These are phyloP conservation scores for Hyperoplus lanceolatus DNA, from an alignment of 2,797 vertebrate species.

Conservation along the genomic window DNA sequence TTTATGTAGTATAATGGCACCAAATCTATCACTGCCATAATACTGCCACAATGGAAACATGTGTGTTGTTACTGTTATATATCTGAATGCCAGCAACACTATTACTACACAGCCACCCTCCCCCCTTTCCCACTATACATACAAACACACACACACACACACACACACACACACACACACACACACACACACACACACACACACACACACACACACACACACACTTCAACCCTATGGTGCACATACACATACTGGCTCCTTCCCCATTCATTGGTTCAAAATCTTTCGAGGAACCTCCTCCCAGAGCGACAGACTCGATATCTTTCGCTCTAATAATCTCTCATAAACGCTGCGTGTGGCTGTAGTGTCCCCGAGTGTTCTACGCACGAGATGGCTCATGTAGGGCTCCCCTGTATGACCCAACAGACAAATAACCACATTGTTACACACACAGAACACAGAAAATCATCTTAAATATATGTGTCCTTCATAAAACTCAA, in stretches of 20 bases:
- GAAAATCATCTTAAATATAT: neutral
- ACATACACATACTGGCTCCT: slow-evolving; percentile 58
- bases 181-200: slow-evolving; percentile 45
- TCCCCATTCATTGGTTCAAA: slow-evolving; percentile 62
- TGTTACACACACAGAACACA: neutral
- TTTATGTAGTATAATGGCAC: slow-evolving; percentile 62
- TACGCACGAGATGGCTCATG: slow-evolving; percentile 73
- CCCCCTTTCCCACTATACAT: slow-evolving; percentile 23
- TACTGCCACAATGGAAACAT: slow-evolving; percentile 63
- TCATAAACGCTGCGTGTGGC: slow-evolving; percentile 80
- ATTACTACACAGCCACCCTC: slow-evolving; percentile 35
- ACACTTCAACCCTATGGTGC: slow-evolving; percentile 57
- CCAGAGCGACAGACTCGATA: slow-evolving; percentile 79
- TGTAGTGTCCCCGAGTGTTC: slow-evolving; percentile 74
- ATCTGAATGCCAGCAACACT: slow-evolving; percentile 59
- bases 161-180: slow-evolving; percentile 40
- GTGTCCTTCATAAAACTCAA: slow-evolving; percentile 7
- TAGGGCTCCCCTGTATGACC: slow-evolving; percentile 25
- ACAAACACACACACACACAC: slow-evolving; percentile 39
- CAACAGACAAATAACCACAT: slow-evolving; percentile 33
- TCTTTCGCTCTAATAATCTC: slow-evolving; percentile 86
- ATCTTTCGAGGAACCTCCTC: slow-evolving; percentile 84
- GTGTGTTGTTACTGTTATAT: slow-evolving; percentile 56
- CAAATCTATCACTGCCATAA: slow-evolving; percentile 65
- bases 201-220: slow-evolving; percentile 45